phyloP scores from a whole-genome alignment of 92 coral and sea anemone genomes.

The Epizoanthus stellaris region DNA sequence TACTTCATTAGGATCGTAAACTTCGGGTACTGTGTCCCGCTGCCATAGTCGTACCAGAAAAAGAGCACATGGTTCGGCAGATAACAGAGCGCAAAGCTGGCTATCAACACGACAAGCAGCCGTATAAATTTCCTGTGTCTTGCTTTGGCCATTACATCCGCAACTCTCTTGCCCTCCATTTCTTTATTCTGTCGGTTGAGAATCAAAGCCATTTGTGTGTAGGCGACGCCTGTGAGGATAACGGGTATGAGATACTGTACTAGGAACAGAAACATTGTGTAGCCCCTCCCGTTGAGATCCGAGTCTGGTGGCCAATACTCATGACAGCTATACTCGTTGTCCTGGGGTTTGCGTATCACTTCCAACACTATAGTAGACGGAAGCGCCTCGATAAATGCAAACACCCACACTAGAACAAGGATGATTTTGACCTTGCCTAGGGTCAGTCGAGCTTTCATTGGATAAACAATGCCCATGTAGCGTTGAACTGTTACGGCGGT shows the following conservation, averaged over 20 bases:
- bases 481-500: conserved; percentile 86
- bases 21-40: conserved; percentile 78
- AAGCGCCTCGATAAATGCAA: conserved; percentile 77
- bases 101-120: conserved; percentile 82
- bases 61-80: conserved; percentile 95
- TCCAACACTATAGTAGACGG: conserved; percentile 73
- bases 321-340: conserved; percentile 81
- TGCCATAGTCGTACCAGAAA: conserved; percentile 94
- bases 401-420: conserved; percentile 76
- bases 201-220: conserved; percentile 82
- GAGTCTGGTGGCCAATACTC: conserved; percentile 69
- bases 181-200: conserved; percentile 72
- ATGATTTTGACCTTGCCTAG: conserved; percentile 76
- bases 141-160: conserved; percentile 67
- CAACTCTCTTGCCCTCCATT: conserved; percentile 72
- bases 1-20: conserved; percentile 91
- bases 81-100: conserved; percentile 89
- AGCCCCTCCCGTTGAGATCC: conserved; percentile 60
- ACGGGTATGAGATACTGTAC: conserved; percentile 79
- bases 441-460: conserved; percentile 86
- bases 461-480: conserved; percentile 86
- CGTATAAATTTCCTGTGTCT: conserved; percentile 89
- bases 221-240: conserved; percentile 76
- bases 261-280: conserved; percentile 82
- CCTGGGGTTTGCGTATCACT: conserved; percentile 56